A percentile compares a stretch with the other conserved stretches of the same genome.
phyloP scores from a whole-genome alignment of 2,888 invertebrate genomes.

The Limenitis camilla region DNA sequence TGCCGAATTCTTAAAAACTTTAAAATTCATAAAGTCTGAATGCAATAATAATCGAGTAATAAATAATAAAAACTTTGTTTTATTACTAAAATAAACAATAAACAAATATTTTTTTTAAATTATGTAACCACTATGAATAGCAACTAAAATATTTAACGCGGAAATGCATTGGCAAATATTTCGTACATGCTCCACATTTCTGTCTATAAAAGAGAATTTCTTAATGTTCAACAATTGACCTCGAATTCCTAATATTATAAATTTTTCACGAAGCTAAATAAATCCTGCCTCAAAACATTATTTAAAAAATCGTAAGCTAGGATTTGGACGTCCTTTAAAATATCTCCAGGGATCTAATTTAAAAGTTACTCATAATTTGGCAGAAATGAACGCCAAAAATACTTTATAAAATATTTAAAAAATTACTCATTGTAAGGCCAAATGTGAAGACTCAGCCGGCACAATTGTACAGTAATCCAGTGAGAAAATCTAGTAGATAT shows the following conservation, averaged over 20 bases:
- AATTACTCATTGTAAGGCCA: background rate
- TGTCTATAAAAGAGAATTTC: background rate
- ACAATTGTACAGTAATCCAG: constrained; percentile 9
- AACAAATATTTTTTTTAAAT: too few relatives aligned
- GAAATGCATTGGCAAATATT: background rate
- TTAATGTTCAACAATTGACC: background rate
- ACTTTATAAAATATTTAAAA: background rate
- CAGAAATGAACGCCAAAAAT: background rate
- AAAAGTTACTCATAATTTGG: background rate
- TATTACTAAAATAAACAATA: too few relatives aligned
- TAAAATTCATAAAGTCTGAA: too few relatives aligned
- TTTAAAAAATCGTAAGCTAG: too few relatives aligned
- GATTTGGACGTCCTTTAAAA: too few relatives aligned
- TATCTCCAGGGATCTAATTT: constrained; percentile 1
- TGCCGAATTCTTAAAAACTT: too few relatives aligned
- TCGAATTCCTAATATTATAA: too few relatives aligned
- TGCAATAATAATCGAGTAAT: too few relatives aligned
- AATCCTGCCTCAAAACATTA: too few relatives aligned
- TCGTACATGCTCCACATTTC: background rate
- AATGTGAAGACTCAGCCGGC: background rate
- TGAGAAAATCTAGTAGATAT: constrained; percentile 10
- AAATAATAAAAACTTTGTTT: too few relatives aligned
- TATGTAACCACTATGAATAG: too few relatives aligned
- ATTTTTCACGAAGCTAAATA: too few relatives aligned
- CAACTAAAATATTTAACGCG: background rate